Evolutionary conservation across 2,797 vertebrate genomes (phyloP).

Genomic region (Cirrhinus mrigala): DNA sequence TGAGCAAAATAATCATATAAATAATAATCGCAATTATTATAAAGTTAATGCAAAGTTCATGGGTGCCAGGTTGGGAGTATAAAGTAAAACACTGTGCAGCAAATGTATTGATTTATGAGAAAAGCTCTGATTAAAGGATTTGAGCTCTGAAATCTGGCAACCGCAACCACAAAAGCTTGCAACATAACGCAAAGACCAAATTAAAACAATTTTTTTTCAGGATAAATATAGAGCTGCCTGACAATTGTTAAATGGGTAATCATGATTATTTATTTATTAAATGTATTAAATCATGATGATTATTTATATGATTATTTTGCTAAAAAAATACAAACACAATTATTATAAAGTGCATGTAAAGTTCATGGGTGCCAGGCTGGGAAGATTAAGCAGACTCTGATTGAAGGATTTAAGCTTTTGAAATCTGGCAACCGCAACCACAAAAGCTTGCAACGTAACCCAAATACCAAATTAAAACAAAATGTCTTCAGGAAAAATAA

Average conservation of each 20-base stretch:
- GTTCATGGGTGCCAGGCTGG: neutral
- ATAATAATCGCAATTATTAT: too few relatives aligned
- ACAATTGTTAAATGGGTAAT: too few relatives aligned
- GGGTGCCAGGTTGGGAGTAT: too few relatives aligned
- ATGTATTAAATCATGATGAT: too few relatives aligned
- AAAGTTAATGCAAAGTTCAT: too few relatives aligned
- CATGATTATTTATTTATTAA: too few relatives aligned
- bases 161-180: neutral
- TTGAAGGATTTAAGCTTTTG: neutral
- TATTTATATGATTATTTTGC: too few relatives aligned
- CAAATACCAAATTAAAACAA: neutral
- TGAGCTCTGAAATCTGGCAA: neutral
- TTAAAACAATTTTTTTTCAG: neutral
- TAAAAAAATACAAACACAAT: too few relatives aligned
- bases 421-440: neutral
- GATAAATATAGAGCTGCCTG: neutral
- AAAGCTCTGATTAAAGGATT: neutral
- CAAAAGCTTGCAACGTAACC: neutral
- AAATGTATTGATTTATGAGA: too few relatives aligned
- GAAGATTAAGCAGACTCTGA: neutral
- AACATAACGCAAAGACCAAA: neutral
- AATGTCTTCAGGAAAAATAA: neutral
- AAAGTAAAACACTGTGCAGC: too few relatives aligned
- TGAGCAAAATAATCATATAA: too few relatives aligned
- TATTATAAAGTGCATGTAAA: neutral